Evolutionary conservation across 2,888 invertebrate species (phyloP).

Genomic region (Mythimna loreyi): DNA sequence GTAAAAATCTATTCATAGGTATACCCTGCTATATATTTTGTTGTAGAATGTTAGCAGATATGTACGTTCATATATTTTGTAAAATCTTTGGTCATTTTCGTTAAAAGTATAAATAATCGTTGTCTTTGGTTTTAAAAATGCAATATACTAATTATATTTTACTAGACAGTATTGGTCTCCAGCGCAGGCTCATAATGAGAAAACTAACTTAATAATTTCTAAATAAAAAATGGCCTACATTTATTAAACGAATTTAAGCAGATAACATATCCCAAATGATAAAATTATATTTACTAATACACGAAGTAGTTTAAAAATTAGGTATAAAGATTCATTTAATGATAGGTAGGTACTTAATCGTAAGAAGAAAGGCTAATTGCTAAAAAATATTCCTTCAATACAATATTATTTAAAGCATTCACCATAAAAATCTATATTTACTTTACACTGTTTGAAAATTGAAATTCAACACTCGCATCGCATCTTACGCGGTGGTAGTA

Average conservation of each 20-base stretch:
- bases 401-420: slow-evolving; percentile 50
- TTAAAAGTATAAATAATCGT: not conserved
- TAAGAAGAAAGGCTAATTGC: slow-evolving; percentile 1
- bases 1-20: slow-evolving; percentile 15
- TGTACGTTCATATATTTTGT: slow-evolving; percentile 18
- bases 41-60: slow-evolving; percentile 27
- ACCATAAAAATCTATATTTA: slow-evolving; percentile 15
- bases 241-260: slow-evolving; percentile 6
- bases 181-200: not conserved
- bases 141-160: slow-evolving; percentile 2
- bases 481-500: not conserved
- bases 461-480: not conserved
- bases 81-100: slow-evolving; percentile 38
- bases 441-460: slow-evolving; percentile 5
- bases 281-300: slow-evolving; percentile 14
- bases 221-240: not conserved
- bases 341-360: not conserved
- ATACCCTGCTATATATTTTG: slow-evolving; percentile 49
- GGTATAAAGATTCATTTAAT: not conserved
- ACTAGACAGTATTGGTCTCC: not conserved
- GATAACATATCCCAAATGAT: not conserved
- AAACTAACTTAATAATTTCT: not conserved
- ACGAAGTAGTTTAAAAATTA: not conserved
- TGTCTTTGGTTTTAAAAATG: not conserved
- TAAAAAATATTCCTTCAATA: slow-evolving; percentile 12